These are phyloP conservation scores for Piaya cayana DNA, from an alignment of 2,113 vertebrate species.

Conservation along the genomic window DNA sequence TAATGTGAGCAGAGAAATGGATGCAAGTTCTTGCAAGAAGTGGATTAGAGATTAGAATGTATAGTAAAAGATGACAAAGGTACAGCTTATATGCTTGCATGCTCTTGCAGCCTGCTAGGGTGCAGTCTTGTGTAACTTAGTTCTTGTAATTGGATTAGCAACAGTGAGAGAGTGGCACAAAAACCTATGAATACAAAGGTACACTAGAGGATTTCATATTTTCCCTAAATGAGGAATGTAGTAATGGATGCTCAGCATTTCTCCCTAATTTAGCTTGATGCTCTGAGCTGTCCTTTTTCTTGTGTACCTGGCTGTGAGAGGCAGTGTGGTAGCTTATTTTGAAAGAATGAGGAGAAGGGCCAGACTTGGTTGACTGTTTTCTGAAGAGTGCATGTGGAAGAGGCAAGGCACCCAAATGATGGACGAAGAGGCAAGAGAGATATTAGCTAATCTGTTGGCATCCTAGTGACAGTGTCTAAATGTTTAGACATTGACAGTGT, in stretches of 20 bases:
- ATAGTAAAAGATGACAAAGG: background rate
- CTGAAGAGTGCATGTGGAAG: background rate
- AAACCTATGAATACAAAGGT: background rate
- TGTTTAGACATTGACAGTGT: background rate
- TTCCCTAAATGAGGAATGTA: background rate
- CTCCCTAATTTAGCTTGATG: background rate
- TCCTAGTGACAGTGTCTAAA: background rate
- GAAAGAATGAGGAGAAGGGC: background rate
- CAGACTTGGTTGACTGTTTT: background rate
- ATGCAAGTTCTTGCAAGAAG: background rate
- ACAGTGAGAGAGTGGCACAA: background rate
- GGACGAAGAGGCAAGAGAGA: background rate
- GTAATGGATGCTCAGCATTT: background rate
- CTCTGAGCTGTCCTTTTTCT: background rate
- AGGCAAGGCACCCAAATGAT: background rate
- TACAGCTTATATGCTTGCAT: fast-evolving
- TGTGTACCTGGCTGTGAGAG: fast-evolving
- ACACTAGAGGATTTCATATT: background rate
- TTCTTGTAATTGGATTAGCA: background rate
- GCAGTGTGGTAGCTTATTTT: background rate
- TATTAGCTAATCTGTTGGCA: background rate
- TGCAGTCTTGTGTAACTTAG: background rate
- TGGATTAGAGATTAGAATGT: background rate
- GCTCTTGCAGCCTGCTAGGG: background rate
- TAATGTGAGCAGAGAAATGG: background rate